Conservation (phyloP, 2,113 vertebrate species). For the Triplophysa rosa region DNA sequence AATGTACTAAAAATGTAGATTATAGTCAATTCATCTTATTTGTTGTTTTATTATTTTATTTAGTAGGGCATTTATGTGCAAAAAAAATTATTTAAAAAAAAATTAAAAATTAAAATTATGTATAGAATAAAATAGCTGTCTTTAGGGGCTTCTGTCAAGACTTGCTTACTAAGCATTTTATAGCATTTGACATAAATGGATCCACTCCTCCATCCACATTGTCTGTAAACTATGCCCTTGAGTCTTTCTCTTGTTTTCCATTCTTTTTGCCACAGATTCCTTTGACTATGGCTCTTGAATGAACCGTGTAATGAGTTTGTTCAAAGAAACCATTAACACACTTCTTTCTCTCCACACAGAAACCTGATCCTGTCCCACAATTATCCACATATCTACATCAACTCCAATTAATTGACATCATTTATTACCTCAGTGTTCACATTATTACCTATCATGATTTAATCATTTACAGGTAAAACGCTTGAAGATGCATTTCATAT, state of each 20-base stretch:
- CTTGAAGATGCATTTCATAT: background rate
- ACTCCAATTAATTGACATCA: background rate
- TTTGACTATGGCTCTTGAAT: constrained; percentile 20
- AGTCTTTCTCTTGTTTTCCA: constrained; percentile 18
- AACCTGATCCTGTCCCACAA: constrained; percentile 34
- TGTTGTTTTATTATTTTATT: background rate
- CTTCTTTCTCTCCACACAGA: constrained; percentile 3
- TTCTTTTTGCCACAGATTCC: background rate
- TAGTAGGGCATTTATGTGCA: background rate
- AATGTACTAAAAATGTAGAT: background rate
- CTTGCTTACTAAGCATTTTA: constrained; percentile 15
- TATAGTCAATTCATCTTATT: background rate
- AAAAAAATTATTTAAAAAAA: too few species aligned
- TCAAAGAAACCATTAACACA: constrained; percentile 24
- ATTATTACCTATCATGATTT: too few species aligned
- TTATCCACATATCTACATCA: constrained; percentile 7
- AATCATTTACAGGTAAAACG: too few species aligned
- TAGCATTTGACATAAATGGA: constrained; percentile 1
- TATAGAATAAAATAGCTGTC: too few species aligned
- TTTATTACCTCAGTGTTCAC: background rate
- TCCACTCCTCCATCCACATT: constrained; percentile 12
- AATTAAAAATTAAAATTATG: background rate
- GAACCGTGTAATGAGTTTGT: constrained; percentile 3
- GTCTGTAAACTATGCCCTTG: constrained; percentile 33
- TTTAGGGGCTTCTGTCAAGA: background rate